Conservation (phyloP, 2,888 invertebrate species). For the Abrostola tripartita region DNA sequence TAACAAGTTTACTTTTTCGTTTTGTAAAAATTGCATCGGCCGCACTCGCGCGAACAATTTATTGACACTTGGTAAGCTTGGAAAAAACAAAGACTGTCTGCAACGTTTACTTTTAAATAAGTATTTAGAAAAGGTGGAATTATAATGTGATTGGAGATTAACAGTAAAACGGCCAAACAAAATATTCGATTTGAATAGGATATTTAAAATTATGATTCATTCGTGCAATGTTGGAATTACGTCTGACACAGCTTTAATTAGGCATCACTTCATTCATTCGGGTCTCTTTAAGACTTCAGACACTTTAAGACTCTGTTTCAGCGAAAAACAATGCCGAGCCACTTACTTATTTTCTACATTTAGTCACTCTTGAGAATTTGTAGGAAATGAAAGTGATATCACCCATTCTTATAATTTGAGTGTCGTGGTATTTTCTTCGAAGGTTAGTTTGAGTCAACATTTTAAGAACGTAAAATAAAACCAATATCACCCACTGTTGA, state of each 20-base stretch:
- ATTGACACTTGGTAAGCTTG: conserved; percentile 50
- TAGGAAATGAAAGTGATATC: conserved; percentile 12
- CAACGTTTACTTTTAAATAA: conserved; percentile 40
- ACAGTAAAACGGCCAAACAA: conserved; percentile 29
- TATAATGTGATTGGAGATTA: conserved; percentile 30
- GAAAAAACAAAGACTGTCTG: conserved; percentile 39
- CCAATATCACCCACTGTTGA: too few species aligned
- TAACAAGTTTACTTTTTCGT: conserved; percentile 62
- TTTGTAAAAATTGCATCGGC: conserved; percentile 66
- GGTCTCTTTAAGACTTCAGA: conserved; percentile 16
- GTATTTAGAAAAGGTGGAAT: conserved; percentile 33
- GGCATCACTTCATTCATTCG: conserved; percentile 40
- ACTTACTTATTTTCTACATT: conserved; percentile 23
- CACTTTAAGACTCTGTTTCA: conserved; percentile 54
- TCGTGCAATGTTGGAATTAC: conserved; percentile 26
- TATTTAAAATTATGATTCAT: conserved; percentile 52
- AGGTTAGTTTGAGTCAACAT: too few species aligned
- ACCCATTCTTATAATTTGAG: not conserved
- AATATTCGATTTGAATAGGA: conserved; percentile 28
- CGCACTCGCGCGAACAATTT: conserved; percentile 62
- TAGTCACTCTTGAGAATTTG: conserved; percentile 20
- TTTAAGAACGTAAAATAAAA: too few species aligned
- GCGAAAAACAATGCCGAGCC: conserved; percentile 38
- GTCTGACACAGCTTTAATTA: conserved; percentile 45
- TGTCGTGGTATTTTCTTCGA: not conserved